Base-by-base conservation (phyloP, 2,888 invertebrate species). In the Mythimna albipuncta region DNA sequence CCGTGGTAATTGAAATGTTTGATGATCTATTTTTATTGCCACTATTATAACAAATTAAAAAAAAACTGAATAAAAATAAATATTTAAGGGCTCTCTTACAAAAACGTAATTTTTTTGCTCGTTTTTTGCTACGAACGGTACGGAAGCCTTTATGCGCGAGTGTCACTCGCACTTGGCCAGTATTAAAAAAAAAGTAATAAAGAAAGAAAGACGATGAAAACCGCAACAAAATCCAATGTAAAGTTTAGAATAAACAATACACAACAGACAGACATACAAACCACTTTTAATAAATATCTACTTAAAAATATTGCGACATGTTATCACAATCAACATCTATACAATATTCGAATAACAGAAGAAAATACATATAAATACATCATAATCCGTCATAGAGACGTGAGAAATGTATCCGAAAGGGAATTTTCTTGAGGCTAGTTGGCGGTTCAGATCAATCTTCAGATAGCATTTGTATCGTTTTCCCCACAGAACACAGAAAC, bases 351-450 rank as follows among this genome's bases (percentile, higher is more conserved):
- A 77, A 87, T 85, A 85, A 81, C 82, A 84, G 87, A 88, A 83
- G 84, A 86, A 87, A 88, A 82, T 77, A 84, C 70, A 87, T 87
- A 89, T 69, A 75, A 88, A 92, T 92, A 89, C 89, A 88, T 93
- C 92, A 91, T 93, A 91, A 93, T 93, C 92, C 88, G 91, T 93
- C 93, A 92, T 84, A 57, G 68, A 84, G 87, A 87, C 88, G 89
- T 86, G 88, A 81, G 81, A 77, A 83, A 82, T 83, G 80, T 74
- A 77, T 79, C 77, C 78, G 83, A 86, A 83, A 85, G 70, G 78
- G 82, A 83, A 83, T 87, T 79, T 81, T 70, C 69, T 71, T 71
- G 64, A 75, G 73, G 75, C 76, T 81, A 77, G 79, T 69, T 79
- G 72, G 64, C 64, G 75, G 65, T 66, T 63, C 47, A 75, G 84